Evolutionary conservation across 2,888 invertebrate species (phyloP), one percentile per base, ranked within the genome.

Genomic region (Tipula unca): DNA sequence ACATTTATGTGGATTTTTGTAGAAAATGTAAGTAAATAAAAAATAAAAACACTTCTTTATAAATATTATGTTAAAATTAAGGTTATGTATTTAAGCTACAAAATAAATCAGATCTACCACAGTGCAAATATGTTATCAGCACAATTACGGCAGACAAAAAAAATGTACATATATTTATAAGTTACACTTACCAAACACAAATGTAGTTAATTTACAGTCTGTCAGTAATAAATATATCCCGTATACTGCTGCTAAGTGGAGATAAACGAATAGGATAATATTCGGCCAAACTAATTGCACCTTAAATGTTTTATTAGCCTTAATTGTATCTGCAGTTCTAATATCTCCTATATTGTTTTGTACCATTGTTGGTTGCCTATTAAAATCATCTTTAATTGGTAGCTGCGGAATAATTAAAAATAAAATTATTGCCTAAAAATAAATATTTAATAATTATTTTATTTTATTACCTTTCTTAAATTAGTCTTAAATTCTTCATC

Each of bases 281-380:
- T 96, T 96, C 89, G 94, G 93, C 96, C 96, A 96, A 0, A 96
- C 96, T 87, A 96, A 94, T 87, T 94, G 92, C 93, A 94, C 94
- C 89, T 92, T 92, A 87, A 88, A 87, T 82, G 89, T 89, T 39
- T 88, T 89, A 0, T 88, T 32, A 84, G 87, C 36, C 8, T 84
- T 35, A 35, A 35, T 17, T 84, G 14, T 3, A 3, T 29, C n/a
- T 29, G 29, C 6, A 29, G 25, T 1, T 29, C 1, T 10, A 42
- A 0, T 25, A 0, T 25, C 25, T 3, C 1, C 25, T 25, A 17
- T 48, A 10, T 14, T 17, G 6, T 8, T 69, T 13, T 69, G 69
- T 25, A 25, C 14, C 8, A 25, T 29, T 36, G 1, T 8, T 20
- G 36, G 1, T 17, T 29, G 1, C 35, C 20, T 25, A 39, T 36